These are phyloP conservation scores for Microhierax caerulescens DNA, from an alignment of 2,797 vertebrate genomes.

Conservation along the genomic window DNA sequence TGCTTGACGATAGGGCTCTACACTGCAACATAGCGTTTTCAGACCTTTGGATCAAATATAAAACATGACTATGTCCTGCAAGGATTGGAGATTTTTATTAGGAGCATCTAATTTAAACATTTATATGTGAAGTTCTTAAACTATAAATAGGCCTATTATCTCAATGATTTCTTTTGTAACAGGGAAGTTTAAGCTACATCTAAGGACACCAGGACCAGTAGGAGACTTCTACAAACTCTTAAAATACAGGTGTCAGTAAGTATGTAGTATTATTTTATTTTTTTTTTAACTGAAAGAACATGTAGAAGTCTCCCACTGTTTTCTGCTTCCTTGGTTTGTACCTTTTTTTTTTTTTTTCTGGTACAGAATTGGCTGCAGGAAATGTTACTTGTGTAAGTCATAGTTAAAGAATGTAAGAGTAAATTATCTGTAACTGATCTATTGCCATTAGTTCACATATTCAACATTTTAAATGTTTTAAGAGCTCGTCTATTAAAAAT, in stretches of 20 bases:
- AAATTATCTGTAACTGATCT: not conserved
- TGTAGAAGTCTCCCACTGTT: constrained; percentile 55
- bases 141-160: not conserved
- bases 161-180: constrained; percentile 15
- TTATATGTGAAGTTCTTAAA: not conserved
- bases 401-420: not conserved
- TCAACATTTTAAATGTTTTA: not conserved
- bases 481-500: not conserved
- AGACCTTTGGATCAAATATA: not conserved
- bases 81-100: not conserved
- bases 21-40: not conserved
- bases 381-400: not conserved
- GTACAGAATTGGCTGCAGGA: not conserved
- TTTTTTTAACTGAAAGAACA: not conserved
- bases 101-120: not conserved
- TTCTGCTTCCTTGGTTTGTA: constrained; percentile 63
- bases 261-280: not conserved
- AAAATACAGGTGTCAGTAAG: constrained; percentile 47
- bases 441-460: not conserved
- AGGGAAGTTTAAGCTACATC: constrained; percentile 36
- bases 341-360: not conserved
- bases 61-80: not conserved
- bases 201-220: constrained; percentile 48
- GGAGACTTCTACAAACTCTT: constrained; percentile 58
- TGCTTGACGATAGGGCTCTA: not conserved